These are phyloP conservation scores for Orchesella flavescens DNA, from an alignment of 2,888 invertebrate species.

Conservation along the genomic window DNA sequence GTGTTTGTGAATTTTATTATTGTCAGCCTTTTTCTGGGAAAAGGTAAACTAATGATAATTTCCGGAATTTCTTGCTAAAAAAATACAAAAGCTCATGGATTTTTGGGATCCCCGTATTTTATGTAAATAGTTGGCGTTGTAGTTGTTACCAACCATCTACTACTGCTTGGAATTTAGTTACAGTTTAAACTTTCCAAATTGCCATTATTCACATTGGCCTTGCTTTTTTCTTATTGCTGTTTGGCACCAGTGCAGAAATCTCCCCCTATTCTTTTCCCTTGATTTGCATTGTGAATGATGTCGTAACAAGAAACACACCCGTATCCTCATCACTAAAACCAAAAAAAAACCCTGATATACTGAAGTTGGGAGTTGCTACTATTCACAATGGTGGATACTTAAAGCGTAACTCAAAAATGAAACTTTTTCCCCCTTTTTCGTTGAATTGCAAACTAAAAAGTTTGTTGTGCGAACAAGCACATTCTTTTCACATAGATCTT, in stretches of 20 bases:
- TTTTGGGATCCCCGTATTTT: constrained; percentile 29
- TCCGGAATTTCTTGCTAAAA: background rate
- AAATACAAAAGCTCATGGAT: constrained; percentile 20
- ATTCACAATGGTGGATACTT: background rate
- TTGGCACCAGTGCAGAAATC: constrained; percentile 34
- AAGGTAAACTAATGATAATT: constrained; percentile 1
- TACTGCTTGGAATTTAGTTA: constrained; percentile 45
- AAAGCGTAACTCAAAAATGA: constrained; percentile 39
- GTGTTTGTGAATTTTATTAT: no score
- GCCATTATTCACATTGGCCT: constrained; percentile 56
- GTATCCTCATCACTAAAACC: constrained; percentile 29
- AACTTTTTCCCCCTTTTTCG: constrained; percentile 43
- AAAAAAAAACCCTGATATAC: background rate
- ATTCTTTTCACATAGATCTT: constrained; percentile 7
- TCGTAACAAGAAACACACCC: constrained; percentile 24
- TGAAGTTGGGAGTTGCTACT: background rate
- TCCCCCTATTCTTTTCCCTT: constrained; percentile 27
- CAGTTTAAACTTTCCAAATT: constrained; percentile 53
- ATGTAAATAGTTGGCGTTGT: constrained; percentile 34
- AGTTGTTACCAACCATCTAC: constrained; percentile 28
- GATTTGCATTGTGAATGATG: constrained; percentile 48
- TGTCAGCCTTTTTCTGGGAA: background rate
- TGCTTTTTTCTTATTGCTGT: constrained; percentile 47
- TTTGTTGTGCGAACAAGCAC: constrained; percentile 24
- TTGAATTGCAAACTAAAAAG: constrained; percentile 31